phyloP scores from a whole-genome alignment of 2,797 vertebrate genomes.

The Myripristis jacobus region DNA sequence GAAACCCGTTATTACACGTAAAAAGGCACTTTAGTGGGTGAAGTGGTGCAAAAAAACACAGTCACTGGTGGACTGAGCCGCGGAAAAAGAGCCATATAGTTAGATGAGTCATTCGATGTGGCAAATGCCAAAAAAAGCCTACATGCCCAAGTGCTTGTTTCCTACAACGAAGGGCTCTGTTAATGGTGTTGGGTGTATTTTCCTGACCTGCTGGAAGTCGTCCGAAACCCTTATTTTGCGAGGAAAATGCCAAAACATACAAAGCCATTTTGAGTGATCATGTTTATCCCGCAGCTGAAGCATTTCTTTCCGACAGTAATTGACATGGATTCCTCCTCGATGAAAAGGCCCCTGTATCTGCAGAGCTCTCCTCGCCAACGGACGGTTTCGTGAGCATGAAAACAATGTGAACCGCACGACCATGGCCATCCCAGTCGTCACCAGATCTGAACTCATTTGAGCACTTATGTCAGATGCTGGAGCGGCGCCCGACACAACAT shows the following conservation, averaged over 20 bases:
- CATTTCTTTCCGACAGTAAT: too few relatives aligned
- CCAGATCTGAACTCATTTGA: too few relatives aligned
- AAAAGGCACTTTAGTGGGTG: conserved; percentile 44
- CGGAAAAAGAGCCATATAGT: conserved; percentile 3
- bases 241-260: not conserved
- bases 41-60: conserved; percentile 26
- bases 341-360: too few relatives aligned
- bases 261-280: too few relatives aligned
- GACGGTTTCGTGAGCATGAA: too few relatives aligned
- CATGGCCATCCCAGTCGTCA: too few relatives aligned
- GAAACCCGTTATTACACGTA: conserved; percentile 43
- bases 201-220: conserved; percentile 7
- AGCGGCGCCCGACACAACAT: too few relatives aligned
- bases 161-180: not conserved
- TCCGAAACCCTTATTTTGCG: not conserved
- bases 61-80: conserved; percentile 7
- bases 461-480: too few relatives aligned
- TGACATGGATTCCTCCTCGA: too few relatives aligned
- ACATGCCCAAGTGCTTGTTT: conserved; percentile 6
- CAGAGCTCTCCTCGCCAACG: too few relatives aligned
- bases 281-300: too few relatives aligned
- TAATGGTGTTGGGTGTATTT: not conserved
- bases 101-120: conserved; percentile 52
- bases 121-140: conserved; percentile 29
- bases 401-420: too few relatives aligned